Evolutionary conservation across 2,113 vertebrate genomes (phyloP).

Genomic region (Pedetes capensis): DNA sequence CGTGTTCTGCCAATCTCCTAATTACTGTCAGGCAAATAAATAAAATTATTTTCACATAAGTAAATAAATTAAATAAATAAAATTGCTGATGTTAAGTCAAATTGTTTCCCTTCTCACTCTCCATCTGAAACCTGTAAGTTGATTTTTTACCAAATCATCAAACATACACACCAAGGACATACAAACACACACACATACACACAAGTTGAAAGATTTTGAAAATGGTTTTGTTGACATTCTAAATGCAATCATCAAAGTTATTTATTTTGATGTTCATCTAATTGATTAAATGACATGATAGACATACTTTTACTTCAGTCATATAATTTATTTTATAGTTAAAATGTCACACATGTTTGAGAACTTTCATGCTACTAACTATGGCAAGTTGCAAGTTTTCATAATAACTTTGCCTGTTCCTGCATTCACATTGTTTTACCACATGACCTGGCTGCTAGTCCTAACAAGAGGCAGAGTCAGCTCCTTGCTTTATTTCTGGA

Average conservation of each 20-base stretch:
- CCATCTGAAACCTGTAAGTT: neutral
- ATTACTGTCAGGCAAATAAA: neutral
- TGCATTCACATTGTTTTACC: neutral
- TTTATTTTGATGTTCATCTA: neutral
- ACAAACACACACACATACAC: neutral
- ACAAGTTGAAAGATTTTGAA: neutral
- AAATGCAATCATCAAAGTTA: neutral
- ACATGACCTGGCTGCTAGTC: neutral
- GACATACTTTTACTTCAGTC: neutral
- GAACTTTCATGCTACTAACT: neutral
- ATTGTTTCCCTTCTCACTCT: neutral
- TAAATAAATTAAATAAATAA: neutral
- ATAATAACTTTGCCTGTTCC: neutral
- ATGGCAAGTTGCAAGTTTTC: neutral
- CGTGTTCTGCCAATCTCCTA: neutral
- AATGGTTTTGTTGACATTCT: neutral
- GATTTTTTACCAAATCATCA: neutral
- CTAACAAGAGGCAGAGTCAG: neutral
- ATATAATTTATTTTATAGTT: neutral
- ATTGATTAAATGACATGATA: neutral
- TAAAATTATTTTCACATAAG: neutral
- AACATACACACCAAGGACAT: neutral
- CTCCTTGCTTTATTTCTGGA: neutral
- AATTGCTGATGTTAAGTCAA: neutral
- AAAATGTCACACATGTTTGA: neutral